A percentile compares a stretch with the other conserved stretches of the same genome.
phyloP scores from a whole-genome alignment of 2,888 invertebrate genomes.

The Rotaria macrura region DNA sequence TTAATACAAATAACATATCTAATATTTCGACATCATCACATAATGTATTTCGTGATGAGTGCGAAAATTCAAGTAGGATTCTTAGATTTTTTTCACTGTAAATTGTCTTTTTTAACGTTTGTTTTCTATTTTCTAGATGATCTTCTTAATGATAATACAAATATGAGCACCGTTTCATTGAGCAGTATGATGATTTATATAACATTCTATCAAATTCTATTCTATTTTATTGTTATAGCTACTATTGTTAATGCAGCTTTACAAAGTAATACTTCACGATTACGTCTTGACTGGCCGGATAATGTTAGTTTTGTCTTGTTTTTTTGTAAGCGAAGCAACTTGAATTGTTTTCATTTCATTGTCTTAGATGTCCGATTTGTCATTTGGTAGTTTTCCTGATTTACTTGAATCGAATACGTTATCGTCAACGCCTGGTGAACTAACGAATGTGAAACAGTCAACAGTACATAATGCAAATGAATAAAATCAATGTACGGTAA shows the following conservation, averaged over 20 bases:
- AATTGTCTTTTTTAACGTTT: too few species aligned
- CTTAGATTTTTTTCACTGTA: too few species aligned
- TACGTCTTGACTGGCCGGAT: constrained; percentile 16
- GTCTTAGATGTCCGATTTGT: constrained; percentile 16
- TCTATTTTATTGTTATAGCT: neutral
- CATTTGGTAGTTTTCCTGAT: constrained; percentile 18
- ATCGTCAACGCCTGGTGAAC: neutral
- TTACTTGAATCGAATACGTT: neutral
- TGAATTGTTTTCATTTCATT: neutral
- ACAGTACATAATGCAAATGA: neutral
- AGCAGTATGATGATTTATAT: neutral
- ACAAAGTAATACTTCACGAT: constrained; percentile 2
- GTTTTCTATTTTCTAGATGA: neutral
- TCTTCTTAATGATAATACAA: constrained; percentile 6
- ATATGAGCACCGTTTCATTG: neutral
- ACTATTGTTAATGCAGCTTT: neutral
- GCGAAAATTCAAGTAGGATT: constrained; percentile 15
- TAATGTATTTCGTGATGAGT: neutral
- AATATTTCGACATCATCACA: neutral
- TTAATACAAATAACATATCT: neutral
- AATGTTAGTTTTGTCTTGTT: neutral
- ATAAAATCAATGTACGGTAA: neutral
- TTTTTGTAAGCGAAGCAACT: neutral
- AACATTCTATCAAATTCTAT: neutral
- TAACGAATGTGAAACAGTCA: neutral